Base-by-base conservation (phyloP, 30 jellyfish, hydroid and myxozoan genomes). In the Pelagia noctiluca region DNA sequence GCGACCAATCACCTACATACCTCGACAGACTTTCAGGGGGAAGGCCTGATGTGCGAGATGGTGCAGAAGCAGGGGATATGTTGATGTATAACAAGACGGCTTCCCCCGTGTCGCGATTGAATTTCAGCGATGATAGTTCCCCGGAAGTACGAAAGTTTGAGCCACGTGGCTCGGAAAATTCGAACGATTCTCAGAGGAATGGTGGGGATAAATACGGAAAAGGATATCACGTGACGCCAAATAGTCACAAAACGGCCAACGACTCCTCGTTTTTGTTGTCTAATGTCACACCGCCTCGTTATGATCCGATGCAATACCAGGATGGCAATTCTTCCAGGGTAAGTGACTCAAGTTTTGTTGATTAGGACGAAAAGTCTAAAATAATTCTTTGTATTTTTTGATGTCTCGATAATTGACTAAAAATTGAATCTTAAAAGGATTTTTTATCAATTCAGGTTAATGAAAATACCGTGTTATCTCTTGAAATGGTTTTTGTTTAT, bases 231-330 rank as follows among this genome's bases (percentile, higher is more conserved):
- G 12, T 37, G 46, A 30, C 67, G 35, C 47, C 76, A 19, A 66
- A 61, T 21, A 21, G 64, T 13, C 65, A 76, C 21, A 63, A 13
- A 4, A 63, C 77, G 10, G 42, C 76, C 21, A 73, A 95, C 16
- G 88, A 95, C 63, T 42, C 71, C 35, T 75, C 93, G 72, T 50
- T 21, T 23, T 64, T 48, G 32, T n/a, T n/a, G 21, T 74, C 86
- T 19, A 35, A 50, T 2, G 82, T 74, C 52, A 46, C 74, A 11
- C 80, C 89, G 1, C 78, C 88, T 0, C 93, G 69, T 0, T 92
- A 92, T 70, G 90, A 92, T 69, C 98, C 98, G 18, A 92, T 62
- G 73, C 97, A 76, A 34, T 93, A 93, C 76, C 96, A 93, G 60
- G 97, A 87, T 50, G 64, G 49, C 28, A 52, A n/a, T n/a, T n/a